Evolutionary conservation across 2,888 invertebrate species (phyloP).

Genomic region (Ornithoptera alexandrae): DNA sequence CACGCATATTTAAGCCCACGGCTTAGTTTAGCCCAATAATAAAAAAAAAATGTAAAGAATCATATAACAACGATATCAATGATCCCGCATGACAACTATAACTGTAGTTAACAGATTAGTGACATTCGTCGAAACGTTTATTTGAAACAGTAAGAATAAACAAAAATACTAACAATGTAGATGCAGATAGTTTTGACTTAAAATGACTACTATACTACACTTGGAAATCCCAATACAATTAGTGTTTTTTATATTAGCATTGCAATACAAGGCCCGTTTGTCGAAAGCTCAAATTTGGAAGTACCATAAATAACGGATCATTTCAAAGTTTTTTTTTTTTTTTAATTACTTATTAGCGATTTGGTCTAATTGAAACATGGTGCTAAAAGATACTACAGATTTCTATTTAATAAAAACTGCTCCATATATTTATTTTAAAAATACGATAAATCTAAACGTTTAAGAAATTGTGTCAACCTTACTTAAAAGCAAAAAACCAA

Average conservation of each 20-base stretch:
- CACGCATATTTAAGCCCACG: background rate
- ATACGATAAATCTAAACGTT: too few species aligned
- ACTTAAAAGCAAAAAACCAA: background rate
- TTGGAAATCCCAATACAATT: background rate
- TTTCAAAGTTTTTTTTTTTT: background rate
- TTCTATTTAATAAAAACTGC: too few species aligned
- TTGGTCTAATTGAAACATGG: background rate
- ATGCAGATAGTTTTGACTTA: too few species aligned
- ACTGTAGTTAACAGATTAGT: background rate
- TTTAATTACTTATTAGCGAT: background rate
- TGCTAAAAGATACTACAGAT: background rate
- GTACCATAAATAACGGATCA: background rate
- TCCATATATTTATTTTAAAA: too few species aligned
- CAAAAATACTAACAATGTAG: background rate
- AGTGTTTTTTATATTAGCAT: background rate
- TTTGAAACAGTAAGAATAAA: too few species aligned
- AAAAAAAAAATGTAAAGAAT: background rate
- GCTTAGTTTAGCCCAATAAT: background rate
- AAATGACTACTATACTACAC: too few species aligned
- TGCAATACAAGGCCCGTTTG: background rate
- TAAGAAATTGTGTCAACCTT: background rate
- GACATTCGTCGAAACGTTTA: background rate
- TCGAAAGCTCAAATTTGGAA: background rate
- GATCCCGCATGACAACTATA: background rate
- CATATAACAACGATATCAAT: background rate